Conservation (phyloP, 1,140 invertebrate species). For the Xylocopa sonorina region DNA sequence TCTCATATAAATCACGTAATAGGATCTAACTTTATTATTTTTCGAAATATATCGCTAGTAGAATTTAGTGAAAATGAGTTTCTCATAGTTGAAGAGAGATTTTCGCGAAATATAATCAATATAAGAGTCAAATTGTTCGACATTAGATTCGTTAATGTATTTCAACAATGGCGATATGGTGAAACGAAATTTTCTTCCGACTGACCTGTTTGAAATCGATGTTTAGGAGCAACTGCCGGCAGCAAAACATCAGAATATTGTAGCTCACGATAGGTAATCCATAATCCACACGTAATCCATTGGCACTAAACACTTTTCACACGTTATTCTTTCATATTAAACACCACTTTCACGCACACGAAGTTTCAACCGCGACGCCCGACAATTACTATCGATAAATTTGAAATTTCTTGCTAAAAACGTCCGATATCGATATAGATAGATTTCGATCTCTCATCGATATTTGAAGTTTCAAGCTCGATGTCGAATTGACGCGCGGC, state of each 20-base stretch:
- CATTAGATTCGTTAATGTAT: not conserved
- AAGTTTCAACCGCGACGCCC: too few relatives aligned
- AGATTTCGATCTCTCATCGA: conserved; percentile 7
- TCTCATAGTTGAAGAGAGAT: not conserved
- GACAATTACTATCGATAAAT: not conserved
- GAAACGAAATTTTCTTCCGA: not conserved
- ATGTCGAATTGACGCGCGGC: not conserved
- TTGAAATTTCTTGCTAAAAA: not conserved
- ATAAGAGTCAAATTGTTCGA: not conserved
- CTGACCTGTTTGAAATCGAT: not conserved
- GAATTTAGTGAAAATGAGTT: not conserved
- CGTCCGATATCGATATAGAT: conserved; percentile 11
- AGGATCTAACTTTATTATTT: not conserved
- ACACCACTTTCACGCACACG: not conserved
- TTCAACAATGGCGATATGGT: not conserved
- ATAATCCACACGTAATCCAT: not conserved
- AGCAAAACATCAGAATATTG: not conserved
- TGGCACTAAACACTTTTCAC: not conserved
- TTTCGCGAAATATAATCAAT: not conserved
- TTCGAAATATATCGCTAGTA: not conserved
- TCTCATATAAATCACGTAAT: not conserved
- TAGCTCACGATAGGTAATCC: not conserved
- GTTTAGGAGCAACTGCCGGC: not conserved
- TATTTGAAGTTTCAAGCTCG: conserved; percentile 22
- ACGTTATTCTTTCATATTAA: not conserved